Conservation (phyloP, 2,888 invertebrate genomes). For the Polyommatus iphigenia region DNA sequence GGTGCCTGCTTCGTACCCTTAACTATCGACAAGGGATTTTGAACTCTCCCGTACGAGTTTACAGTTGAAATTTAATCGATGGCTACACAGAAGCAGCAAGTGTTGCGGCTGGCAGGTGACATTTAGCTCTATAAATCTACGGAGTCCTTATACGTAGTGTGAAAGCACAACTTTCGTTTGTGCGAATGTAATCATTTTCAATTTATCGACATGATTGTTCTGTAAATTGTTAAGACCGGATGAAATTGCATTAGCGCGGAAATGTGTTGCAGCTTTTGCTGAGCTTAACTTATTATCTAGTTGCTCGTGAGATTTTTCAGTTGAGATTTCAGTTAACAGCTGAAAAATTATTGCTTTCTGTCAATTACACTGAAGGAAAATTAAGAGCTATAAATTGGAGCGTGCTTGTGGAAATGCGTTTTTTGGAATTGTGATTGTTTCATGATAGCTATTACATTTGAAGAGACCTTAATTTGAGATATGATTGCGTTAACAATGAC, state of each 20-base stretch:
- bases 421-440: background rate
- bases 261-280: constrained; percentile 6
- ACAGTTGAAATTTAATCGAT: constrained; percentile 46
- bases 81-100: constrained; percentile 51
- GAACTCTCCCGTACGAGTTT: constrained; percentile 42
- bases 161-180: constrained; percentile 31
- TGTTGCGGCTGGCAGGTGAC: constrained; percentile 73
- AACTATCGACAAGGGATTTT: constrained; percentile 40
- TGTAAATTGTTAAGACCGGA: constrained; percentile 9
- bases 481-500: too few species aligned
- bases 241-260: constrained; percentile 7
- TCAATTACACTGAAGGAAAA: background rate
- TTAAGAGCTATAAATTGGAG: background rate
- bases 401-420: background rate
- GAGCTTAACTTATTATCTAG: constrained; percentile 10
- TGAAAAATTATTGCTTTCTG: background rate
- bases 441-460: too few species aligned
- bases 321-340: background rate
- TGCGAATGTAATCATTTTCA: constrained; percentile 27
- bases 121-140: constrained; percentile 68
- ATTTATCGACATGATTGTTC: constrained; percentile 23
- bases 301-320: constrained; percentile 7
- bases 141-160: constrained; percentile 45
- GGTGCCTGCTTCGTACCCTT: constrained; percentile 55
- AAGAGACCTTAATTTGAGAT: too few species aligned